Conservation (phyloP, 2,113 vertebrate species). For the Mustelus asterias region DNA sequence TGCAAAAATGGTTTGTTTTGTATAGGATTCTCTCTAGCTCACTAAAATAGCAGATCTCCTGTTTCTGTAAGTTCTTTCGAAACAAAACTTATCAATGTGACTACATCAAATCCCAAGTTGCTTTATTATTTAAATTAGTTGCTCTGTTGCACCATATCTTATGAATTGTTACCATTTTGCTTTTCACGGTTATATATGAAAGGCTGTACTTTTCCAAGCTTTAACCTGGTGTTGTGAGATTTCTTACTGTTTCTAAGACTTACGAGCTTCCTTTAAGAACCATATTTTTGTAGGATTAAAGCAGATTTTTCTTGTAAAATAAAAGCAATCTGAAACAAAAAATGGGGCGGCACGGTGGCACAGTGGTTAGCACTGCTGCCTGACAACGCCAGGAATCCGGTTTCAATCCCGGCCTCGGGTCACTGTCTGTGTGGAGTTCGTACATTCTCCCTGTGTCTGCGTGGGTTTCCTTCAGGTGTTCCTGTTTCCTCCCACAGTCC, state of each 20-base stretch:
- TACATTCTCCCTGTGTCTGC: no score
- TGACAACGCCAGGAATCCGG: no score
- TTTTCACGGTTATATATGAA: background rate
- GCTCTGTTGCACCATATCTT: background rate
- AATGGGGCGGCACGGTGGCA: no score
- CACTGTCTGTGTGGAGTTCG: no score
- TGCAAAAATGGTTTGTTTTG: conserved; percentile 15
- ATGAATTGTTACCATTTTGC: background rate
- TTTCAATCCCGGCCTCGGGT: no score
- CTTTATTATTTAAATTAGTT: conserved; percentile 13
- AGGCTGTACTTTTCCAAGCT: background rate
- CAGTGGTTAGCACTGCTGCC: no score
- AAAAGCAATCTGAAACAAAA: no score
- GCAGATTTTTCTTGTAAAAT: background rate
- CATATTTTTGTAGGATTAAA: background rate
- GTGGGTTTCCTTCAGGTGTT: no score
- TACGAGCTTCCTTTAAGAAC: background rate
- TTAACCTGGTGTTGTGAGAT: no score
- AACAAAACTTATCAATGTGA: background rate
- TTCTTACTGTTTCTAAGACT: no score
- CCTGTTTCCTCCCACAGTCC: no score
- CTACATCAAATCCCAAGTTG: background rate
- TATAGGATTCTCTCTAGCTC: background rate
- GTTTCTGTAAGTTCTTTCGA: background rate
- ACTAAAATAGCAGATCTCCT: background rate